Evolutionary conservation across 1,140 invertebrate species (phyloP).

Genomic region (Paralvinella palmiformis): DNA sequence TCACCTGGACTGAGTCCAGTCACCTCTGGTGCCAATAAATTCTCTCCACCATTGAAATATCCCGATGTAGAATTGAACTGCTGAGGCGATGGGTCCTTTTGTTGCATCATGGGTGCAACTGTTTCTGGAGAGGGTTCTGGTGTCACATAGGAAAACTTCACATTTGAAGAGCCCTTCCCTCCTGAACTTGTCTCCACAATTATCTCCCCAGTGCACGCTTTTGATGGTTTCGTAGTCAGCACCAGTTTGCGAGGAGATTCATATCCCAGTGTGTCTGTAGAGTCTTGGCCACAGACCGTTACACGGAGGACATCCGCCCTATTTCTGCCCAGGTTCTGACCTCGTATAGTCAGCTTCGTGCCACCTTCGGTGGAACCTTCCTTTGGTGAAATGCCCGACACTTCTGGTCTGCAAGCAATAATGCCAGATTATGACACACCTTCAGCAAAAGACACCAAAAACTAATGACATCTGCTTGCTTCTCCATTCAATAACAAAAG

Average conservation of each 20-base stretch:
- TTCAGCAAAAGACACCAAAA: too few species aligned
- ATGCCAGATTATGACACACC: too few species aligned
- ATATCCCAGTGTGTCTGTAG: slow-evolving; percentile 10
- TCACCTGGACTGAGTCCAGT: slow-evolving; percentile 12
- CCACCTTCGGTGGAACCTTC: slow-evolving; percentile 8
- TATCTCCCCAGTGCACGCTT: slow-evolving; percentile 5
- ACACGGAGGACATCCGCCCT: slow-evolving; percentile 10
- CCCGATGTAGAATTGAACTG: too few species aligned
- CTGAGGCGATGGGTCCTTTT: too few species aligned
- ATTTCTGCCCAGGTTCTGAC: slow-evolving; percentile 16
- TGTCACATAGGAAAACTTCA: too few species aligned
- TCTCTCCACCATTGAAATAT: too few species aligned
- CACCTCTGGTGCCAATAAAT: slow-evolving; percentile 18
- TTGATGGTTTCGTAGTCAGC: slow-evolving; percentile 13
- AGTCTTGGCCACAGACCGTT: slow-evolving; percentile 17
- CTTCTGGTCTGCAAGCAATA: too few species aligned
- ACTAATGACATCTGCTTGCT: too few species aligned
- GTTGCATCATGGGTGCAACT: too few species aligned
- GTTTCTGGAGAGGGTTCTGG: too few species aligned
- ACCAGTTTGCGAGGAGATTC: slow-evolving; percentile 13
- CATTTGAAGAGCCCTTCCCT: not conserved
- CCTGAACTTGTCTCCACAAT: slow-evolving; percentile 16
- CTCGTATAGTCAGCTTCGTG: slow-evolving; percentile 15
- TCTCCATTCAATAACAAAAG: too few species aligned
- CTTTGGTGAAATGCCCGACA: slow-evolving; percentile 15